Evolutionary conservation across 1,140 invertebrate species (phyloP), one percentile per base, ranked within the genome.

Genomic region (Mactra quadrangularis): DNA sequence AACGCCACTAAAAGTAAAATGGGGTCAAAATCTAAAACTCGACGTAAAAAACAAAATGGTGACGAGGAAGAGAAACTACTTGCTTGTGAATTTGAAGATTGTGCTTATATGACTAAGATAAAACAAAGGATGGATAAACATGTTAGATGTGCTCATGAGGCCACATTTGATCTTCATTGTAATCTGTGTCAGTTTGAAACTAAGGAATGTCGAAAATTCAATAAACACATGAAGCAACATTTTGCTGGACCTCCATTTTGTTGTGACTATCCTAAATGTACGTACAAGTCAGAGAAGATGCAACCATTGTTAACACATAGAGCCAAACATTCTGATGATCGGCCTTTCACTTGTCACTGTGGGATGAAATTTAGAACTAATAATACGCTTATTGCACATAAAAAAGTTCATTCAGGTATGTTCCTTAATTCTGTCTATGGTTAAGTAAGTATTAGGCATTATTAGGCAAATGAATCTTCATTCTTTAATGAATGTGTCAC

Each of bases 121-220:
- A n/a, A 72, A 35, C 25, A 53, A 17, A 62, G 85, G 74, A 66
- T 88, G 47, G 85, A 84, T 38, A 85, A 85, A 50, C 89, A 89
- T 94, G 33, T 87, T 17, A 85, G 84, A 77, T 66, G 74, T 50
- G 84, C 84, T 41, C 87, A 88, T 76, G 82, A 95, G 85, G 91
- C 94, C 19, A 91, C 94, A 33, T 93, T 94, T 19, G 94, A 94
- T n/a, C 95, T 95, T 84, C 94, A 94, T 68, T 96, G 95, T 91
- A 93, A 94, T 38, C 88, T 95, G 35, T 96, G 95, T 92, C 92
- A 94, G 25, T 96, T 95, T 91, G 94, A 94, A 45, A 95, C 95
- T 82, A 94, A 94, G 85, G 95, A 95, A 93, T 95, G 95, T 87
- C 93, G 94, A 35, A 93, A 94, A 81, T 96, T 95, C 90, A 95